Conservation (phyloP, 2,797 vertebrate genomes). For the Champsocephalus gunnari region DNA sequence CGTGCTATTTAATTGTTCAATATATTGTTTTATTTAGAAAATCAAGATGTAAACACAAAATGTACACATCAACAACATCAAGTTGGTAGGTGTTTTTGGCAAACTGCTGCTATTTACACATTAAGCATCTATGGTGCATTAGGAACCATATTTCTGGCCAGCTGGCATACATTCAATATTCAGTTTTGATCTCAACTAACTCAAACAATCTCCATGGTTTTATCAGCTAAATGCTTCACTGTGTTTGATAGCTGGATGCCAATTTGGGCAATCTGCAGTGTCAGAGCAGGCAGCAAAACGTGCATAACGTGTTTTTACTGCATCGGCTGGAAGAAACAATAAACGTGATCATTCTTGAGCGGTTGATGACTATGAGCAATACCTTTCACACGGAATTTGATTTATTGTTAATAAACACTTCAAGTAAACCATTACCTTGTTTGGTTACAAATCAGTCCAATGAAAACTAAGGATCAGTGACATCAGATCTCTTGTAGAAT, state of each 20-base stretch:
- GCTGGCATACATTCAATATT: neutral
- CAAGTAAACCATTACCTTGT: constrained; percentile 2
- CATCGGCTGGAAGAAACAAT: too few relatives aligned
- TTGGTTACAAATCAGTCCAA: neutral
- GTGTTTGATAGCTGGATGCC: neutral
- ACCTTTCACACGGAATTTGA: neutral
- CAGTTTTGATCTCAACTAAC: neutral
- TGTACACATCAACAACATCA: neutral
- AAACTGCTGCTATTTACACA: neutral
- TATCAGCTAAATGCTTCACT: neutral
- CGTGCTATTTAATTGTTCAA: too few relatives aligned
- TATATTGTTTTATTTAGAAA: neutral
- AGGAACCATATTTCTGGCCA: neutral
- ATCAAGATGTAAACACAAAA: neutral
- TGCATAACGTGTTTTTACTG: too few relatives aligned
- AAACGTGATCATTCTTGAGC: neutral
- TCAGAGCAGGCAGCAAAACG: too few relatives aligned
- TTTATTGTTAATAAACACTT: neutral
- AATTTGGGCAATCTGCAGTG: neutral
- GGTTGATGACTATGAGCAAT: neutral
- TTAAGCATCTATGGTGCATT: neutral
- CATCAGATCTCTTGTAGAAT: neutral
- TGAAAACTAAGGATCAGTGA: neutral
- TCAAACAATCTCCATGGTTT: neutral
- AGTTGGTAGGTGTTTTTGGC: neutral